Evolutionary conservation across 2,888 invertebrate species (phyloP).

Genomic region (Palloptera scutellata): DNA sequence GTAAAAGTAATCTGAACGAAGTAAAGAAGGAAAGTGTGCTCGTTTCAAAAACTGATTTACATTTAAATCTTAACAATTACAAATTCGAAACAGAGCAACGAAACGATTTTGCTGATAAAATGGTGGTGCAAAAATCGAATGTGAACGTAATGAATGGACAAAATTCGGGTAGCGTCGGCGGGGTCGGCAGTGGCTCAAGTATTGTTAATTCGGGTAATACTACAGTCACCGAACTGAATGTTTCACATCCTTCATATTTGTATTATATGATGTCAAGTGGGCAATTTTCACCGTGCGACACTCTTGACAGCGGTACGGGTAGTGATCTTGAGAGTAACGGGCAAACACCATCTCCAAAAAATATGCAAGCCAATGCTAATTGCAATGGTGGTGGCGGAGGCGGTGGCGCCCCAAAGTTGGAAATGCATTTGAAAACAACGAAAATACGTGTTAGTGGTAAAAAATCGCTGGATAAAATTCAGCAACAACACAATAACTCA

Average conservation of each 20-base stretch:
- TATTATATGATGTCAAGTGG: slow-evolving; percentile 76
- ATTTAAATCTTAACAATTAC: slow-evolving; percentile 14
- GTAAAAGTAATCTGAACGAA: slow-evolving; percentile 17
- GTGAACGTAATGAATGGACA: slow-evolving; percentile 3
- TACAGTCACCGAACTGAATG: slow-evolving; percentile 53
- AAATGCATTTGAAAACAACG: slow-evolving; percentile 60
- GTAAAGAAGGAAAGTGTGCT: slow-evolving; percentile 12
- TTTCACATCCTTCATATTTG: slow-evolving; percentile 52
- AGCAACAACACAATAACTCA: slow-evolving; percentile 65
- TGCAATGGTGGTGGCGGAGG: slow-evolving; percentile 31
- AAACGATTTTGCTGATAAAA: slow-evolving; percentile 26
- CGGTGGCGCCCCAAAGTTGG: slow-evolving; percentile 56
- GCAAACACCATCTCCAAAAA: slow-evolving; percentile 40
- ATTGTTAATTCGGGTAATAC: slow-evolving; percentile 38
- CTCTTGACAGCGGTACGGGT: slow-evolving; percentile 84
- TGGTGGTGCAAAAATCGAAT: slow-evolving; percentile 43
- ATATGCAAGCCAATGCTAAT: slow-evolving; percentile 36
- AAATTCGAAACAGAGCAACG: not conserved
- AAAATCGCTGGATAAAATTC: slow-evolving; percentile 18
- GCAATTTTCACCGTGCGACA: slow-evolving; percentile 82
- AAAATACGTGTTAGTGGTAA: slow-evolving; percentile 50
- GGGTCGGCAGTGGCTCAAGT: not conserved
- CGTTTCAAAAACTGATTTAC: not conserved
- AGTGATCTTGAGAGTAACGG: slow-evolving; percentile 74
- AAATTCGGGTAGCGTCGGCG: slow-evolving; percentile 15